Base-by-base conservation (phyloP, 2,113 vertebrate species). In the Rhinichthys klamathensis region DNA sequence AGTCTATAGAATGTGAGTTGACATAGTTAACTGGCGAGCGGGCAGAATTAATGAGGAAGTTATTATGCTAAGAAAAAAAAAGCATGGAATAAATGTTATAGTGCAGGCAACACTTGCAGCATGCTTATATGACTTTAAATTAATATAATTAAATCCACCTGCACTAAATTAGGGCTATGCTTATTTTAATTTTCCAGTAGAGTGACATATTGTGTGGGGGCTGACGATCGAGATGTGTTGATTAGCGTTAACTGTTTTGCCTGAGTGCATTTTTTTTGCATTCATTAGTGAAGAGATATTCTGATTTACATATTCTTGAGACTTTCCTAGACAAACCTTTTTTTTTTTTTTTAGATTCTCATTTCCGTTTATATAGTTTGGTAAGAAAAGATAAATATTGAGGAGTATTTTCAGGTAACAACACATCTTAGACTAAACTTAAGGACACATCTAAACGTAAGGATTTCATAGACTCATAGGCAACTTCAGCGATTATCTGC, bases 141-240 rank as follows among this genome's bases (percentile, higher is more conserved):
- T 0, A 65, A 46, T 27, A 30, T 41, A 60, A 79, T 41, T 38
- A 60, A 61, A 25, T 79, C 12, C 60, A 27, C 78, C 12, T 61
- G 25, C 38, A 30, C 58, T 60, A 65, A 27, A 46, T 80, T 46
- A 46, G 6, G n/a, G n/a, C 38, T 80, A 30, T 46, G 44, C 60
- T 27, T n/a, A 44, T 27, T 80, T 80, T 9, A 74, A 80, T 65
- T 30, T 80, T 80, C 58, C 38, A 80, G 78, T 30, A 65, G 58
- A 80, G 23, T 63, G 76, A 15, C 54, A 78, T 38, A 41, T 38
- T 78, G 76, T 78, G 77, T 44, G 58, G 77, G 56, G 58, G 35
- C 15, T 80, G 77, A 27, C 13, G 35, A 18, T 27, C 8, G 15
- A 80, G 56, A 44, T 63, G 60, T 63, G 15, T 30, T 46, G 58